Conservation (phyloP, 2,113 vertebrate species). For the Struthidea cinerea region DNA sequence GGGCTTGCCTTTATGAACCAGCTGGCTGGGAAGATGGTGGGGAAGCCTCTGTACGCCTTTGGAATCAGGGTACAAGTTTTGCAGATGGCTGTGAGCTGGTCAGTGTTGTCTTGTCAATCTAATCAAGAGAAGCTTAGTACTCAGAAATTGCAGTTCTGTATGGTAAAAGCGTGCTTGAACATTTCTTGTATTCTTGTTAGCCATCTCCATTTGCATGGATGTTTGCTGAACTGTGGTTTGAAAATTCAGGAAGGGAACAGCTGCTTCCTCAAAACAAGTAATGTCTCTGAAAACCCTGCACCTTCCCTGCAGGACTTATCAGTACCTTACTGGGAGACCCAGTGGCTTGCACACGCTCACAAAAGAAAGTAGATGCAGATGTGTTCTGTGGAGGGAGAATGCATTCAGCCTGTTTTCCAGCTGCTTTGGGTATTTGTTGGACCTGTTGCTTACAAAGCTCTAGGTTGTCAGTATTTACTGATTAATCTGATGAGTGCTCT, state of each 20-base stretch:
- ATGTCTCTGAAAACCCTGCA: neutral
- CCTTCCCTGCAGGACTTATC: neutral
- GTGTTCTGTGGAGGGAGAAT: neutral
- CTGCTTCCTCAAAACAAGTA: neutral
- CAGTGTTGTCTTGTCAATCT: neutral
- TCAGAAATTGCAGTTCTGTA: neutral
- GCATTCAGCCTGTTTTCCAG: neutral
- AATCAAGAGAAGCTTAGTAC: neutral
- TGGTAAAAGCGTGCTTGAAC: neutral
- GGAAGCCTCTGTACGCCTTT: neutral
- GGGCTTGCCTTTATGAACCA: neutral
- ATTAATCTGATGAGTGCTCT: neutral
- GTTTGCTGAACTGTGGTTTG: neutral
- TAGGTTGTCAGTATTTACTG: neutral
- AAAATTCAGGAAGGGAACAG: neutral
- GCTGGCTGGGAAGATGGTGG: neutral
- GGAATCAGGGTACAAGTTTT: neutral
- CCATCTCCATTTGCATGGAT: neutral
- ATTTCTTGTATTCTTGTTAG: neutral
- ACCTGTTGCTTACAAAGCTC: neutral
- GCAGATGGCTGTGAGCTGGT: neutral
- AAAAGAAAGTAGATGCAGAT: neutral
- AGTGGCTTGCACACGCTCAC: neutral
- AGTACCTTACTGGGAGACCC: neutral
- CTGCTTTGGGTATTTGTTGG: neutral